Percentiles rank a stretch among this genome's conserved stretches.
Evolutionary conservation across 2,888 invertebrate genomes (phyloP).

Genomic region (Cistogaster globosa): DNA sequence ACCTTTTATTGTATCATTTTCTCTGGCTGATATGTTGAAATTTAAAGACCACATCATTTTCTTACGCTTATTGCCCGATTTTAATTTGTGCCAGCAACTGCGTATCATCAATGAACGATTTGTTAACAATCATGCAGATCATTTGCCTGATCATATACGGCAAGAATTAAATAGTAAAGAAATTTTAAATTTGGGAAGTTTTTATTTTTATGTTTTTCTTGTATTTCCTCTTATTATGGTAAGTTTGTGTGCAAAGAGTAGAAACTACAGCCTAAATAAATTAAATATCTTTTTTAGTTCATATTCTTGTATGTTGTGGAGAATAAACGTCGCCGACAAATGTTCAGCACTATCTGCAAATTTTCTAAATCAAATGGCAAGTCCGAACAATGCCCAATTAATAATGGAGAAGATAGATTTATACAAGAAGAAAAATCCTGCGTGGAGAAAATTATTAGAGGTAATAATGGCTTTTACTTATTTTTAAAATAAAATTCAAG

Average conservation of each 20-base stretch:
- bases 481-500: no score
- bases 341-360: constrained; percentile 29
- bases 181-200: constrained; percentile 36
- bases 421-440: constrained; percentile 75
- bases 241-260: not conserved
- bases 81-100: constrained; percentile 81
- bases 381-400: constrained; percentile 31
- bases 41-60: constrained; percentile 61
- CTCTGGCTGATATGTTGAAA: constrained; percentile 60
- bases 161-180: constrained; percentile 61
- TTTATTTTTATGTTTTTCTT: constrained; percentile 56
- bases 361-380: constrained; percentile 40
- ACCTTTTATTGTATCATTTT: constrained; percentile 52
- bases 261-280: not conserved
- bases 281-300: constrained; percentile 42
- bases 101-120: constrained; percentile 80
- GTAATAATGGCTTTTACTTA: constrained; percentile 63
- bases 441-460: constrained; percentile 74
- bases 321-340: constrained; percentile 59
- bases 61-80: constrained; percentile 80
- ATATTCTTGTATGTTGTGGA: constrained; percentile 59
- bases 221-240: constrained; percentile 61
- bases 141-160: constrained; percentile 59
- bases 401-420: constrained; percentile 71
- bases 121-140: constrained; percentile 75